A percentile compares a stretch with the other conserved stretches of the same genome.
These are phyloP conservation scores for Andrena camellia DNA, from an alignment of 2,888 invertebrate genomes.

Conservation along the genomic window DNA sequence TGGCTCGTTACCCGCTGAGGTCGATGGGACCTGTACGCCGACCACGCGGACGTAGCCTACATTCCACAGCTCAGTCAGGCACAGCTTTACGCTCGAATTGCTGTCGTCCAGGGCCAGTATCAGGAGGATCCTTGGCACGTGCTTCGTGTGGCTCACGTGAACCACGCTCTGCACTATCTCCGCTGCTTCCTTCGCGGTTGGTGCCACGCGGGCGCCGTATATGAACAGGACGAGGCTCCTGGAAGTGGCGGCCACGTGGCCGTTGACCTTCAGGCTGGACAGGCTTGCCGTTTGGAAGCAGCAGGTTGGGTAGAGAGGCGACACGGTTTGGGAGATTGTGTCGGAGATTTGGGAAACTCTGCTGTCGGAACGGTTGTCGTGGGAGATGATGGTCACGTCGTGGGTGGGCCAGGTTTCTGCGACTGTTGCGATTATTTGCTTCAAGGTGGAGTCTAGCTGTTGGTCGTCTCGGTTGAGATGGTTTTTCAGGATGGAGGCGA, in stretches of 20 bases:
- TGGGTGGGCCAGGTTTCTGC: neutral
- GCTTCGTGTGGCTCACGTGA: neutral
- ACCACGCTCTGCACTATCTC: neutral
- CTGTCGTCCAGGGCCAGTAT: neutral
- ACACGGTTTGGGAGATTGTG: neutral
- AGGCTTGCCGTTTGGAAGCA: neutral
- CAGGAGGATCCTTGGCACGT: neutral
- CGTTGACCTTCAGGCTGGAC: neutral
- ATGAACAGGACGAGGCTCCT: neutral
- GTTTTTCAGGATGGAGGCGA: neutral
- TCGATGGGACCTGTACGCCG: neutral
- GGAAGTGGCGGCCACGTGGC: neutral
- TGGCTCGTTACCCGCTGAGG: too few relatives aligned
- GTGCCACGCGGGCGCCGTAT: neutral
- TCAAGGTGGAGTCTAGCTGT: neutral
- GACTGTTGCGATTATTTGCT: neutral
- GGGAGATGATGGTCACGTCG: neutral
- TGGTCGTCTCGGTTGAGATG: neutral
- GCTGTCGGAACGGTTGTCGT: neutral
- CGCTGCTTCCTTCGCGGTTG: neutral
- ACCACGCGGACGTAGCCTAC: neutral
- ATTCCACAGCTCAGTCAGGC: neutral
- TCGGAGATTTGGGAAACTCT: neutral
- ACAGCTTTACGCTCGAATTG: neutral
- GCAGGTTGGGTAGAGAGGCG: neutral